A percentile compares a stretch with the other conserved stretches of the same genome.
Evolutionary conservation across 2,113 vertebrate genomes (phyloP).

Genomic region (Rattus rattus): DNA sequence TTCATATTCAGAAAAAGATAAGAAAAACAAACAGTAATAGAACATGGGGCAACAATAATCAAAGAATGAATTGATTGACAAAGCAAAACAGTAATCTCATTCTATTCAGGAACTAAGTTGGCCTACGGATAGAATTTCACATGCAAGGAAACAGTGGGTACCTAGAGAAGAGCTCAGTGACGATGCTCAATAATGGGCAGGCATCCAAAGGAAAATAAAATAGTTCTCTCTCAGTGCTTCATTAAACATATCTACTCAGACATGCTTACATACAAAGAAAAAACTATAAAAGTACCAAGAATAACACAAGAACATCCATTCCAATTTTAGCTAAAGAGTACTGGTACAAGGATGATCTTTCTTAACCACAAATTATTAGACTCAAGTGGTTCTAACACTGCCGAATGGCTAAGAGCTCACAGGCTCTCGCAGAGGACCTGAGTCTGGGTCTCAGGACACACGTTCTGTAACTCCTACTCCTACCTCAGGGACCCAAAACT

Average conservation of each 20-base stretch:
- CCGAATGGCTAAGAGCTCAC: background rate
- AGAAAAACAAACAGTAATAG: conserved; percentile 34
- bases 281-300: background rate
- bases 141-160: background rate
- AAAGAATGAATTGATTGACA: conserved; percentile 16
- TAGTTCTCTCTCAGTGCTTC: background rate
- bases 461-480: background rate
- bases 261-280: background rate
- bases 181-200: background rate
- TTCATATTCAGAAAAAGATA: conserved; percentile 38
- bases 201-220: background rate
- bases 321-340: conserved; percentile 49
- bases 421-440: background rate
- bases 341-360: conserved; percentile 30
- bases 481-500: background rate
- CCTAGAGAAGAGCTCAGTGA: background rate
- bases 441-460: background rate
- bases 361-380: conserved; percentile 48
- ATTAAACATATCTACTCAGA: background rate
- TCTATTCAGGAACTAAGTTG: background rate
- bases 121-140: background rate
- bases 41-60: background rate
- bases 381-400: background rate
- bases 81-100: conserved; percentile 29
- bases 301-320: background rate